Base-by-base conservation (phyloP, 2,888 invertebrate species). In the Acleris sparsana region DNA sequence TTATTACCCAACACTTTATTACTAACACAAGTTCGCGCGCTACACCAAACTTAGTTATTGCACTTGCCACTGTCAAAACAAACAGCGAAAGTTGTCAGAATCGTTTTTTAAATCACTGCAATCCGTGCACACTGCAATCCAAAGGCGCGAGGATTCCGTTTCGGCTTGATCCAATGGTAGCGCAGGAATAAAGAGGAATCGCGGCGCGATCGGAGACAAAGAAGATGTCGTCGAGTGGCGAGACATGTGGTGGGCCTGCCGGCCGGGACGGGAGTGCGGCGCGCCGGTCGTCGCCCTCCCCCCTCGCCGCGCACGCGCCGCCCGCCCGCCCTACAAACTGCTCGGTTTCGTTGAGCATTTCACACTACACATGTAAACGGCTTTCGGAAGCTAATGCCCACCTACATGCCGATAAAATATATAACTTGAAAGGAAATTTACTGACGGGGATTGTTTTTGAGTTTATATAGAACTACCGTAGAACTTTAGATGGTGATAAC, bases 41-140 rank as follows among this genome's bases (percentile, higher is more conserved):
- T 44, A 17, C 20, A 52, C 60, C 62, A 71, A 75, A 70, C 62
- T 67, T 51, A 58, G 49, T 62, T 53, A 22, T 53, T 68, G 46
- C 56, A 66, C 66, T 53, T 63, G 48, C 53, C 62, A 59, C 58
- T 57, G 29, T 53, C 60, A 51, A 60, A 65, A 65, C 61, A 61
- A 61, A 55, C 58, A 11, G 22, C 17, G 48, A 46, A 53, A 46
- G 51, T 52, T 22, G 29, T 33, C 7, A 74, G 83, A 85, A 87
- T 86, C 86, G 75, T 69, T 74, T 69, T 62, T 67, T 74, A 71
- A 73, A 76, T 77, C 92, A 92, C 92, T 92, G 92, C 91, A 92
- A 91, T 92, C 92, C 92, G 80, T 80, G 71, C 73, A 74, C 92
- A 92, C 92, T 92, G 92, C 78, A 92, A 92, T 92, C 92, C 92